Conservation (phyloP, 2,113 vertebrate genomes). For the Marcusenius ussheri region DNA sequence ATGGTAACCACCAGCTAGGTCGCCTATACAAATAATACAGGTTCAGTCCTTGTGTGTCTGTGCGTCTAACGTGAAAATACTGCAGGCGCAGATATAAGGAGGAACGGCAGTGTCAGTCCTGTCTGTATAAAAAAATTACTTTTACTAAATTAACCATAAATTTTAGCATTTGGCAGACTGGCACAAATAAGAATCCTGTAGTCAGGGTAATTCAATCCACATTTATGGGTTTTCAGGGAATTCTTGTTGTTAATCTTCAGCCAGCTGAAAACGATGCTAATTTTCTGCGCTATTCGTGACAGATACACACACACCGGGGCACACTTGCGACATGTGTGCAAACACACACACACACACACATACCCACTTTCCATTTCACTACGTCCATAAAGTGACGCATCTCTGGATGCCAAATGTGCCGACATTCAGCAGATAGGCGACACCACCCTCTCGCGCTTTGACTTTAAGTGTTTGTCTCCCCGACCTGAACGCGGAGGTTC, state of each 20-base stretch:
- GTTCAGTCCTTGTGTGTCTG: not conserved
- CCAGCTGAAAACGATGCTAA: not conserved
- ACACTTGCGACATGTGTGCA: not conserved
- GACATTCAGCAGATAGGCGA: not conserved
- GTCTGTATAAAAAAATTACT: not conserved
- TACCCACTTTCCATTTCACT: not conserved
- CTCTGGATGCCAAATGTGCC: not conserved
- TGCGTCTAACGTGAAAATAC: not conserved
- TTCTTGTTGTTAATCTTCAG: not conserved
- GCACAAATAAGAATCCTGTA: not conserved
- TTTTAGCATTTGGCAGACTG: not conserved
- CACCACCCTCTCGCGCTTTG: not conserved
- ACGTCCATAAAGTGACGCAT: not conserved
- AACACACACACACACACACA: not conserved
- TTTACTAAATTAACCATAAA: not conserved
- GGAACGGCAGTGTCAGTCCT: not conserved
- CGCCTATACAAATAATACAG: not conserved
- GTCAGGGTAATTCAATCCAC: not conserved
- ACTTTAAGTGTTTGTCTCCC: not conserved
- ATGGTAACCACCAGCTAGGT: not conserved
- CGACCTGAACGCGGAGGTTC: not conserved
- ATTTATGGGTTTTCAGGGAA: not conserved
- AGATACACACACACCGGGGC: not conserved
- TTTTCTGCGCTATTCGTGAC: not conserved
- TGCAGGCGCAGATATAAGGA: not conserved